Base-by-base conservation (phyloP, 2,888 invertebrate species). In the Conus canariensis region DNA sequence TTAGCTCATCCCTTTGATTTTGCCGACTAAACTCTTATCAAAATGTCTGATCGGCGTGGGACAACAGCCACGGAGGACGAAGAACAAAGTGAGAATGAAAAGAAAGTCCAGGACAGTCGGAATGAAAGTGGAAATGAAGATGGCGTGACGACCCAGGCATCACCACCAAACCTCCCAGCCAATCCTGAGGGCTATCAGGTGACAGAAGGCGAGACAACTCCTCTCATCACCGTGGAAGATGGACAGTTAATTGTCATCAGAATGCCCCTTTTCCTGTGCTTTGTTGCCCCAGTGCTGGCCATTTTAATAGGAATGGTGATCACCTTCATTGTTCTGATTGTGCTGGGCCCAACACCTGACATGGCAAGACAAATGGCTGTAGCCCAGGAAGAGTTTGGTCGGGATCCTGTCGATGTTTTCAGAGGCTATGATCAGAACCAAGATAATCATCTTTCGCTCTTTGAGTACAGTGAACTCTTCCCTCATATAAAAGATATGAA, bases 381-480 rank as follows among this genome's bases (percentile, higher is more conserved):
- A 14, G 70, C 93, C 10, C 85, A 90, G 25, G 90, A 92, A 7
- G 87, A 90, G 14, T 89, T 94, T 12, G 95, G 95, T 12, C 90
- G 93, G 25, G 93, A 93, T 45, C 95, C 95, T 0, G 92, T 95
- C 14, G 91, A 92, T 56, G 87, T 95, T 80, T 95, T 95, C 90
- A 88, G 91, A 16, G 92, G 93, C 59, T 93, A 95, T 91, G 96
- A 96, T 91, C 86, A 93, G 8, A 91, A 96, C 90, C 91, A 92
- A 64, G 95, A 96, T 92, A 94, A 94, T 1, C 92, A 94, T 67
- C 89, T 96, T 64, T 94, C 94, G 10, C 85, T 95, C 30, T 90
- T 92, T 22, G 96, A 96, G 88, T 96, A 95, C 93, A 95, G 95
- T 90, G 94, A 95, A 2, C 85, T 89, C 56, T 12, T 89, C 12